phyloP scores from a whole-genome alignment of 2,888 invertebrate genomes.

The Hoplodrina blanda region DNA sequence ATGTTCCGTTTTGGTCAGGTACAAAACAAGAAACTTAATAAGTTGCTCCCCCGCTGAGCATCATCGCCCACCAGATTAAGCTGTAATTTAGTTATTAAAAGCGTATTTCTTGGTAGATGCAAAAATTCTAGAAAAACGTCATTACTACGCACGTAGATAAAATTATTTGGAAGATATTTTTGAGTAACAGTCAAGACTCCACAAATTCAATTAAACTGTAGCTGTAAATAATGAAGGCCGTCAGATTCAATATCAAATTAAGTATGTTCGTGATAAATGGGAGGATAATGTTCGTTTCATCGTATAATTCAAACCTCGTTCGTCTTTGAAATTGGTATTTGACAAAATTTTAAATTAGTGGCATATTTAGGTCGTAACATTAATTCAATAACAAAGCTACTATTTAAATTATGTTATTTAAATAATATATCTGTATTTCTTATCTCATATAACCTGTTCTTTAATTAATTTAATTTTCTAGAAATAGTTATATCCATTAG shows the following conservation, averaged over 20 bases:
- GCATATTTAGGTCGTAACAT: not conserved
- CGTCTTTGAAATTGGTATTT: slow-evolving; percentile 44
- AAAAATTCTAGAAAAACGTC: slow-evolving; percentile 46
- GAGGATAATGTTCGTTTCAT: slow-evolving; percentile 64
- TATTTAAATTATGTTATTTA: not conserved
- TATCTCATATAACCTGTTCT: not conserved
- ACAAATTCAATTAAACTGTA: slow-evolving; percentile 65
- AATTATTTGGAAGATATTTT: slow-evolving; percentile 32
- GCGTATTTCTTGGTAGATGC: slow-evolving; percentile 38
- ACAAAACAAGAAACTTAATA: slow-evolving; percentile 74
- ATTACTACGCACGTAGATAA: slow-evolving; percentile 30
- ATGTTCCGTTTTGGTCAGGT: slow-evolving; percentile 64
- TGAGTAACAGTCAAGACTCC: slow-evolving; percentile 39
- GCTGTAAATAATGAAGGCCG: slow-evolving; percentile 67
- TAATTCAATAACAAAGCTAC: not conserved
- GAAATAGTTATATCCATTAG: not conserved
- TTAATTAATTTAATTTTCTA: not conserved
- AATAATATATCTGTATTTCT: not conserved
- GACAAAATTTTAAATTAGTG: slow-evolving; percentile 24
- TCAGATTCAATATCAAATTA: slow-evolving; percentile 58
- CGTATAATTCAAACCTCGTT: slow-evolving; percentile 58
- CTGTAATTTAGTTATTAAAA: slow-evolving; percentile 69
- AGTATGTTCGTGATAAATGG: slow-evolving; percentile 65
- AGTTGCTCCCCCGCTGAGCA: slow-evolving; percentile 71
- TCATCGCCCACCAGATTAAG: slow-evolving; percentile 71